These are phyloP conservation scores for Orgyia antiqua DNA, from an alignment of 2,888 invertebrate species.

Conservation along the genomic window DNA sequence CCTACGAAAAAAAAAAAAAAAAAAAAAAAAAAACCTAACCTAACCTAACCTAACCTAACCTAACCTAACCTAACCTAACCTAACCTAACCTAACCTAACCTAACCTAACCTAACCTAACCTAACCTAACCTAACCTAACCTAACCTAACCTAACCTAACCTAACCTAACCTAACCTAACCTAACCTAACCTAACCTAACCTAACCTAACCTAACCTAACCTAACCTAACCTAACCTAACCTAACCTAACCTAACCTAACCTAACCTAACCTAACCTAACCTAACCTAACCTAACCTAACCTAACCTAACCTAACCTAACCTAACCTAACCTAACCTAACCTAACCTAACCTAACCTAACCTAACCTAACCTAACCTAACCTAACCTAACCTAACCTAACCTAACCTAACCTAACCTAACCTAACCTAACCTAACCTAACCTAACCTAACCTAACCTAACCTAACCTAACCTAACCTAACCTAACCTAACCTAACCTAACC, in stretches of 20 bases:
- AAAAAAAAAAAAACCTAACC: too few relatives aligned
- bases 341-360: slow-evolving; percentile 17
- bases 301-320: slow-evolving; percentile 11
- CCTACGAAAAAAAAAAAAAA: too few relatives aligned
- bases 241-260: slow-evolving; percentile 10
- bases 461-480: slow-evolving; percentile 22
- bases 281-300: slow-evolving; percentile 11
- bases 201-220: slow-evolving; percentile 12
- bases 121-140: slow-evolving; percentile 11
- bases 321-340: slow-evolving; percentile 18
- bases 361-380: slow-evolving; percentile 18
- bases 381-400: slow-evolving; percentile 17
- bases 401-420: slow-evolving; percentile 16
- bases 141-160: slow-evolving; percentile 13
- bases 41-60: slow-evolving; percentile 13
- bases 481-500: slow-evolving; percentile 21
- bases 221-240: slow-evolving; percentile 11
- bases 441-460: slow-evolving; percentile 23
- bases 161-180: slow-evolving; percentile 14
- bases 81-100: slow-evolving; percentile 13
- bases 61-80: slow-evolving; percentile 13
- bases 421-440: slow-evolving; percentile 18
- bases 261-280: slow-evolving; percentile 10
- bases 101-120: slow-evolving; percentile 12
- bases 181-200: slow-evolving; percentile 14